A percentile compares a stretch with the other conserved stretches of the same genome.
Evolutionary conservation across 2,888 invertebrate species (phyloP).

Genomic region (Margaritifera margaritifera): DNA sequence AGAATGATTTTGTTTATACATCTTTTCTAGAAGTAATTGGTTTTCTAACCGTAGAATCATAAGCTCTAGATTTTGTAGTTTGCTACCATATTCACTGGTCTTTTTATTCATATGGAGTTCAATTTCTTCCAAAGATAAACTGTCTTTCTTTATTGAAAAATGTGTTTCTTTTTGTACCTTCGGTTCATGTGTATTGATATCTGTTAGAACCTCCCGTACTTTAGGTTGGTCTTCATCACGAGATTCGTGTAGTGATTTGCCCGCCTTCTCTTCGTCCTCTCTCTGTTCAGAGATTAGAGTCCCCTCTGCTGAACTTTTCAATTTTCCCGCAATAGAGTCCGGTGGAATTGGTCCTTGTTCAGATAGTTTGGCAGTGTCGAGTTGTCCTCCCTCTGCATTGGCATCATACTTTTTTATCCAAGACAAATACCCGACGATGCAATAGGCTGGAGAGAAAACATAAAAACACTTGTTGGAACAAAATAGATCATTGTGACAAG

Average conservation of each 20-base stretch:
- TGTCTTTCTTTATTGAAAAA: slow-evolving; percentile 1
- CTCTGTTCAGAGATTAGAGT: no score
- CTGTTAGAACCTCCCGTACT: not conserved
- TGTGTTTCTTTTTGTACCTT: not conserved
- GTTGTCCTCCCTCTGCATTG: not conserved
- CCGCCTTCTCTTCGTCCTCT: not conserved
- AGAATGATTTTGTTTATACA: slow-evolving; percentile 57
- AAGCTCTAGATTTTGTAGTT: slow-evolving; percentile 59
- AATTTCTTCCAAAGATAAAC: slow-evolving; percentile 15
- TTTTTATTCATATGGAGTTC: slow-evolving; percentile 22
- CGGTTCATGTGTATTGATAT: not conserved
- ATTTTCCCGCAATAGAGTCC: no score
- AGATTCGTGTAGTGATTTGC: not conserved
- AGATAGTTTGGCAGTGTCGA: not conserved
- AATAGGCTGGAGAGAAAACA: slow-evolving; percentile 6
- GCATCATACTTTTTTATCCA: not conserved
- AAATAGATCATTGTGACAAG: not conserved
- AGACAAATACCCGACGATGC: slow-evolving; percentile 4
- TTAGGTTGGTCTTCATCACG: not conserved
- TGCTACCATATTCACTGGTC: slow-evolving; percentile 46
- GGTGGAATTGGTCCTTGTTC: no score
- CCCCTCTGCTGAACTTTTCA: no score
- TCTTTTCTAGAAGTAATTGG: slow-evolving; percentile 49
- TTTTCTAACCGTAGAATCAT: slow-evolving; percentile 65
- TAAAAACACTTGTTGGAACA: slow-evolving; percentile 12